Evolutionary conservation across 2,888 invertebrate genomes (phyloP), one percentile per base, ranked within the genome.

Genomic region (Ecliptopera silaceata): DNA sequence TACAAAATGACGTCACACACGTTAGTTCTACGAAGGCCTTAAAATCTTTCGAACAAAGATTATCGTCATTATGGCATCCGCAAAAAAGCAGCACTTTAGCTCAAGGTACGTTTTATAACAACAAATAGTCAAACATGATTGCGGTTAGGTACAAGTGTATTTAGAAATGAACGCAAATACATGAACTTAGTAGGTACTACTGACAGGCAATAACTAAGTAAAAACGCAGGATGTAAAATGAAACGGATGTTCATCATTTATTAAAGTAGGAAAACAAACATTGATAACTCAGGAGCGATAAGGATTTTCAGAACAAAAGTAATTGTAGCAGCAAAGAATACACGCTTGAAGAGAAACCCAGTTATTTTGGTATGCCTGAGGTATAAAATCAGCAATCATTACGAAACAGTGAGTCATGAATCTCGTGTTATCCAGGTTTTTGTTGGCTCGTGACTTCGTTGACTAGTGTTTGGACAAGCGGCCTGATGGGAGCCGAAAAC

Each of bases 401-500:
- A 53, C 41, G 31, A 32, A 45, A 45, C 42, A 22, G 53, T 29
- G 48, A 31, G 42, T 43, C 29, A 44, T 47, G 53, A 53, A 38
- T 42, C 42, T 38, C 32, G 12, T 31, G 55, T 55, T 48, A 48
- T 49, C 38, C 18, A 31, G 15, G 47, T 54, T 54, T 48, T 48
- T 44, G 55, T 55, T 55, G 36, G 48, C 55, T 43, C 17, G 43
- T 26, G 42, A 48, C 43, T 38, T 39, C 32, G 48, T 20, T 45
- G 54, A 42, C 42, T 41, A 32, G 26, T 54, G 42, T 54, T 46
- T 54, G 53, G 53, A 54, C 34, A 34, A 53, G 53, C 46, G 10
- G 20, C 13, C 38, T 10, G 32, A 42, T 42, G 46, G 39, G 39
- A 31, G 52, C 15, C 18, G 39, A 15, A 39, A 46, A 44, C 44